These are phyloP conservation scores for Ammospiza caudacuta DNA, from an alignment of 2,113 vertebrate species.

Conservation along the genomic window DNA sequence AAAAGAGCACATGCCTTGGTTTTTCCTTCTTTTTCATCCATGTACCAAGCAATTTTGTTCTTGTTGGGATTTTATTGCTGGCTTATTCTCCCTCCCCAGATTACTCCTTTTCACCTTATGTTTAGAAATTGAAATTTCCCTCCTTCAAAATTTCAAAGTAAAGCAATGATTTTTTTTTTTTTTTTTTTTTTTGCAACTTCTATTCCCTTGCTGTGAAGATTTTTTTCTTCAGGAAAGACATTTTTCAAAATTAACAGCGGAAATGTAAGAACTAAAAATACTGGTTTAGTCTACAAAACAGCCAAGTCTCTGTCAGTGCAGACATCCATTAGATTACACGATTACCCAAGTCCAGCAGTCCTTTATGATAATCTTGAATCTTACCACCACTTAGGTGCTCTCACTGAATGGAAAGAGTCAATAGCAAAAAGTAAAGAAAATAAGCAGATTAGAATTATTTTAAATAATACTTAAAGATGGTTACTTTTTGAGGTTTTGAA, in stretches of 20 bases:
- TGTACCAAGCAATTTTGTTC: not conserved
- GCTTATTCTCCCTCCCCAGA: not conserved
- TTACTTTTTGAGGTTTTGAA: too few species aligned
- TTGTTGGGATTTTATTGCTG: not conserved
- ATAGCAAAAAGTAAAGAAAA: not conserved
- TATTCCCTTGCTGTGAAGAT: not conserved
- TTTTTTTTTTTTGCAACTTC: not conserved
- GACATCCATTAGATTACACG: not conserved
- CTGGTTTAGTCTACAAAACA: not conserved
- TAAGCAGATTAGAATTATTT: not conserved
- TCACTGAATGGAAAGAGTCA: not conserved
- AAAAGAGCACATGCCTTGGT: not conserved
- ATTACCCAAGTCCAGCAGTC: not conserved
- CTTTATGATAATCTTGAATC: not conserved
- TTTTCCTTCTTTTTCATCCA: not conserved
- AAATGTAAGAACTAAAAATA: not conserved
- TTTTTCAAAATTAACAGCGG: not conserved
- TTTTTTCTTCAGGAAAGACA: not conserved
- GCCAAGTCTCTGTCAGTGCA: not conserved
- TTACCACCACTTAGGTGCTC: not conserved
- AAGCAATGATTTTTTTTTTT: not conserved
- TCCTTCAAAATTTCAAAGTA: not conserved
- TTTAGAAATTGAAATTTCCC: not conserved
- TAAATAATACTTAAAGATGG: not conserved
- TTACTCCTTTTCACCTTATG: not conserved